Percentiles rank a stretch among this genome's conserved stretches.
Evolutionary conservation across 2,113 vertebrate species (phyloP).

Genomic region (Sclerurus mexicanus): DNA sequence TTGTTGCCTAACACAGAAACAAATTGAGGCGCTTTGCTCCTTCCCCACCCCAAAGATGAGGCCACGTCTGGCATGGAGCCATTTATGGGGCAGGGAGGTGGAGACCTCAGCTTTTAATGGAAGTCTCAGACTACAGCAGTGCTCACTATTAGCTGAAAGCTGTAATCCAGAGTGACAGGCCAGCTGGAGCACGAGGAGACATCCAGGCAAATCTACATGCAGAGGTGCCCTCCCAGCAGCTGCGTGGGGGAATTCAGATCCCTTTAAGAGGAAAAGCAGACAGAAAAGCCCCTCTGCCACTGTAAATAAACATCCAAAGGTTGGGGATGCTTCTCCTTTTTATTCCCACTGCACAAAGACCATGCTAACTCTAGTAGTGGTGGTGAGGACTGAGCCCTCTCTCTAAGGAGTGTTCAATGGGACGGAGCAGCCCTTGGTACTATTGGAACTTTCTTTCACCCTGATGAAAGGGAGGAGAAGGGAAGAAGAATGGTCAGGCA

Average conservation of each 20-base stretch:
- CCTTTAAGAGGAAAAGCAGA: background rate
- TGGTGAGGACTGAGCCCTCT: background rate
- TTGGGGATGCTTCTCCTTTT: background rate
- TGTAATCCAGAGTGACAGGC: constrained; percentile 44
- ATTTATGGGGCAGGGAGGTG: background rate
- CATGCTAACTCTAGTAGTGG: accelerated
- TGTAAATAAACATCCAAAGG: background rate
- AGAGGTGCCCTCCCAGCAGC: background rate
- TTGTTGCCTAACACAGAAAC: background rate
- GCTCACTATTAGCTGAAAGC: background rate
- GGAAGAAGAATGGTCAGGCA: background rate
- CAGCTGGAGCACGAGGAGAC: constrained; percentile 20
- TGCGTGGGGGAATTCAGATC: background rate
- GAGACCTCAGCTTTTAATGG: background rate
- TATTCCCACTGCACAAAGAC: background rate
- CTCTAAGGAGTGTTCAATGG: accelerated
- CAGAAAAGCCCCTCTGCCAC: background rate
- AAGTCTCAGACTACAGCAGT: background rate
- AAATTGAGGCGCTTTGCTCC: constrained; percentile 1
- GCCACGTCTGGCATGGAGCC: background rate
- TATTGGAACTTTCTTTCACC: background rate
- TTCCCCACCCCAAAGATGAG: background rate
- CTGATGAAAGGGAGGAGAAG: background rate
- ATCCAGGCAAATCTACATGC: background rate
- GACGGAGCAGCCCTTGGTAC: background rate